These are phyloP conservation scores for Apamea crenata DNA, from an alignment of 2,888 invertebrate genomes.

Conservation along the genomic window DNA sequence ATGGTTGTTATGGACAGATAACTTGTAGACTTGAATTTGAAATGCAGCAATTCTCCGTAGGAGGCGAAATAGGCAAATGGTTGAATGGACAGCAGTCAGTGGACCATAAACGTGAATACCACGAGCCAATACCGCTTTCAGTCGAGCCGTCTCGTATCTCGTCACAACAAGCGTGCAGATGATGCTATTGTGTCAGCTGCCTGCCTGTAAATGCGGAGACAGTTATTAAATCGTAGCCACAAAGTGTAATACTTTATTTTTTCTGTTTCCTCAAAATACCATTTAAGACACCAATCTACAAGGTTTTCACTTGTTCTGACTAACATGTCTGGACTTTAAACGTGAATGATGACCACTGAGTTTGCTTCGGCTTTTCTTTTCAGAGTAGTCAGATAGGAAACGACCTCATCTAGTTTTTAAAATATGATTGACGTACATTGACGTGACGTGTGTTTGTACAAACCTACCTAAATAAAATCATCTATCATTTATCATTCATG, in stretches of 20 bases:
- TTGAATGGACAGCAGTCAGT: conserved; percentile 73
- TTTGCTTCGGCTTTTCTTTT: neutral
- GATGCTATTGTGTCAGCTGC: conserved; percentile 54
- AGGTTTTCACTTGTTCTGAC: neutral
- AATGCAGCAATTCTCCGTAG: conserved; percentile 53
- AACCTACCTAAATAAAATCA: neutral
- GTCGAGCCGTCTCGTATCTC: conserved; percentile 58
- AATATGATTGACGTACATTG: neutral
- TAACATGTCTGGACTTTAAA: too few relatives aligned
- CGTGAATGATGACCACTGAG: neutral
- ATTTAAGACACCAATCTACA: neutral
- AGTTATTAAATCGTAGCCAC: conserved; percentile 10
- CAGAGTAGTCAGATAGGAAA: neutral
- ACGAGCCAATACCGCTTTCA: conserved; percentile 70
- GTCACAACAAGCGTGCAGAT: conserved; percentile 56
- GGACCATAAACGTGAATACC: conserved; percentile 74
- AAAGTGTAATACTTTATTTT: neutral
- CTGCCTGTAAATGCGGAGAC: conserved; percentile 27
- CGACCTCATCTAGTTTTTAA: neutral
- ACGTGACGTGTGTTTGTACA: neutral
- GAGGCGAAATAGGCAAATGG: conserved; percentile 67
- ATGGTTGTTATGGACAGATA: conserved; percentile 53
- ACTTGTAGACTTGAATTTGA: conserved; percentile 56
- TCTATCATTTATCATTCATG: neutral
- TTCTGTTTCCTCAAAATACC: too few relatives aligned